Conservation (phyloP, 2,888 invertebrate genomes). For the Ormyrus pomaceus region DNA sequence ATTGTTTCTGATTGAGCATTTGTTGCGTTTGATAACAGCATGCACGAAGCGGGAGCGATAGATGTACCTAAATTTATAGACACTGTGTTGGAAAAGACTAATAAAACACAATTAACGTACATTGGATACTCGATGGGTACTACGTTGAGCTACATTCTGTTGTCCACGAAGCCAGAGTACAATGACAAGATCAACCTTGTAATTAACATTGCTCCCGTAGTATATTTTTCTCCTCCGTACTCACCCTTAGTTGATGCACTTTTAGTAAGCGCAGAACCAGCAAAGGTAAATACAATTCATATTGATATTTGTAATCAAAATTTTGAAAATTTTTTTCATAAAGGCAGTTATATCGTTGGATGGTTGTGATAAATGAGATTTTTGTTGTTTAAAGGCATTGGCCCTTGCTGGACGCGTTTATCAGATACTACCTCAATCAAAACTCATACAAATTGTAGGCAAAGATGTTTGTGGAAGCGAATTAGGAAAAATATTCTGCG, state of each 20-base stretch:
- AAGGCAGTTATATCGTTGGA: no score
- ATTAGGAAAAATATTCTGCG: constrained; percentile 14
- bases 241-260: background rate
- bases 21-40: background rate
- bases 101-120: constrained; percentile 17
- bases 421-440: constrained; percentile 36
- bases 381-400: constrained; percentile 3
- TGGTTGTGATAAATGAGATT: no score
- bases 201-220: constrained; percentile 70
- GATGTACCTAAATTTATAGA: constrained; percentile 32
- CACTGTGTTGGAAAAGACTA: constrained; percentile 17
- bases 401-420: background rate
- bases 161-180: constrained; percentile 68
- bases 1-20: no score
- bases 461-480: constrained; percentile 8
- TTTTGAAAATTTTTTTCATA: background rate
- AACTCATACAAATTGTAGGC: constrained; percentile 22
- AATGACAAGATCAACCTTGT: constrained; percentile 68
- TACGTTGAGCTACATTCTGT: constrained; percentile 6
- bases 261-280: background rate
- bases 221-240: constrained; percentile 55
- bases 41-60: constrained; percentile 10
- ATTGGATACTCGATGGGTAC: background rate
- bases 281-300: background rate
- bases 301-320: no score